A percentile compares a stretch with the other conserved stretches of the same genome.
Evolutionary conservation across 2,797 vertebrate genomes (phyloP).

Genomic region (Cirrhinus molitorella): DNA sequence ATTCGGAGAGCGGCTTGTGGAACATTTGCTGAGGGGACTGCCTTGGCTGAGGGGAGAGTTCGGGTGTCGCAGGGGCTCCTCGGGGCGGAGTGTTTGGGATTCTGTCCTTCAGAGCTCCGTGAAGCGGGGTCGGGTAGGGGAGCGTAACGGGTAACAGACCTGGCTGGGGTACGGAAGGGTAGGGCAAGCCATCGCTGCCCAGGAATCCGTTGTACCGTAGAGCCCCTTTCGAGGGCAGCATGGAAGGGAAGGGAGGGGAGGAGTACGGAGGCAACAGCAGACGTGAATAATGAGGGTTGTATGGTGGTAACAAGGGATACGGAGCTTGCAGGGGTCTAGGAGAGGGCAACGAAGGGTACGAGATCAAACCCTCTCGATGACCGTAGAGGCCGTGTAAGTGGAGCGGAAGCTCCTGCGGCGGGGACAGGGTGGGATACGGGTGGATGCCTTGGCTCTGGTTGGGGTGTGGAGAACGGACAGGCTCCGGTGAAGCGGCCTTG

Average conservation of each 20-base stretch:
- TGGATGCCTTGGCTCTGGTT: slow-evolving; percentile 17
- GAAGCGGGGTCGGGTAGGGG: slow-evolving; percentile 62
- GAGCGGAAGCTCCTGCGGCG: slow-evolving; percentile 69
- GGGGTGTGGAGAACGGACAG: background rate
- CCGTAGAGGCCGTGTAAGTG: slow-evolving; percentile 74
- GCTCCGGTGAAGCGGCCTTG: slow-evolving; percentile 34
- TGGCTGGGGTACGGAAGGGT: slow-evolving; percentile 62
- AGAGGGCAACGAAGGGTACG: slow-evolving; percentile 74
- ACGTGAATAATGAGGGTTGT: slow-evolving; percentile 68
- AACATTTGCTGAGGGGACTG: slow-evolving; percentile 31
- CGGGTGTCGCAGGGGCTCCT: slow-evolving; percentile 74
- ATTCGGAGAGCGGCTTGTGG: slow-evolving; percentile 63
- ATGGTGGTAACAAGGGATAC: slow-evolving; percentile 74
- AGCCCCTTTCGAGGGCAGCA: slow-evolving; percentile 67
- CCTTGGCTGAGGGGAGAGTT: slow-evolving; percentile 75
- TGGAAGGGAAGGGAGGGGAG: slow-evolving; percentile 67
- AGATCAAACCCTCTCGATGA: slow-evolving; percentile 72
- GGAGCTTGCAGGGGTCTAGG: slow-evolving; percentile 70
- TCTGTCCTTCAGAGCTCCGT: slow-evolving; percentile 75
- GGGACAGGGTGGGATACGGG: slow-evolving; percentile 48
- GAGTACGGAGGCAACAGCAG: slow-evolving; percentile 74
- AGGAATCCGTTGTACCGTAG: slow-evolving; percentile 65
- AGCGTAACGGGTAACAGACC: slow-evolving; percentile 64
- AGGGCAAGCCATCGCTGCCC: slow-evolving; percentile 67
- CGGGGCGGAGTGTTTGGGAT: slow-evolving; percentile 69